Conservation (phyloP, 92 coral and sea anemone genomes). For the Porites divaricata region DNA sequence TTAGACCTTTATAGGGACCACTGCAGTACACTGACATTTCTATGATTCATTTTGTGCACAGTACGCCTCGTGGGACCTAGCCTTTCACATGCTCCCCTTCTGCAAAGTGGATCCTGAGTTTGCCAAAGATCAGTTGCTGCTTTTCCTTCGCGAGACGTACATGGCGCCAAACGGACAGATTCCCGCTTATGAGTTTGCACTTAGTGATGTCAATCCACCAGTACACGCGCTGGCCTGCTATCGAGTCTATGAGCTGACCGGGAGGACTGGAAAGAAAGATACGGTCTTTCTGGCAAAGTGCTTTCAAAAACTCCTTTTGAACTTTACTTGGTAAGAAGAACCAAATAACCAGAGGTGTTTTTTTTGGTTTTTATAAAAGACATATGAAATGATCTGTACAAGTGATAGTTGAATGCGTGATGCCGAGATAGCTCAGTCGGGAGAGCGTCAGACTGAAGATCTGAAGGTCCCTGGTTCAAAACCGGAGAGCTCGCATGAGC, state of each 20-base stretch:
- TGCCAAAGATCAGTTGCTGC: slow-evolving; percentile 84
- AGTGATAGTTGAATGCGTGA: background rate
- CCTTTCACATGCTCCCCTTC: slow-evolving; percentile 90
- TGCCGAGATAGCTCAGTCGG: slow-evolving; percentile 99
- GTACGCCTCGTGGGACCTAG: slow-evolving; percentile 95
- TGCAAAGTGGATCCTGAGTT: slow-evolving; percentile 89
- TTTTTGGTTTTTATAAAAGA: background rate
- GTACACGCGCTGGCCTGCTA: slow-evolving; percentile 90
- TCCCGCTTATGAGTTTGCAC: slow-evolving; percentile 97
- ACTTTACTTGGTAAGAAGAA: slow-evolving; percentile 84
- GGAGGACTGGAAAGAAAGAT: slow-evolving; percentile 78
- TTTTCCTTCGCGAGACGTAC: slow-evolving; percentile 89
- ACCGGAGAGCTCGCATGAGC: slow-evolving; percentile 84
- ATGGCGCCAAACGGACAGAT: slow-evolving; percentile 98
- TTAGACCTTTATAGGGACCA: no score
- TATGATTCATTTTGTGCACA: slow-evolving; percentile 10
- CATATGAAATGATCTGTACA: background rate
- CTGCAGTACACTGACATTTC: background rate
- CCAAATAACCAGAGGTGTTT: background rate
- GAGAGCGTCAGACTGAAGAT: slow-evolving; percentile 99
- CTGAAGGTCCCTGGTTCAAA: slow-evolving; percentile 99
- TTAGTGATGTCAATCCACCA: slow-evolving; percentile 98
- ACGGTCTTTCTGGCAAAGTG: slow-evolving; percentile 87
- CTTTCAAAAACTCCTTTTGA: slow-evolving; percentile 88
- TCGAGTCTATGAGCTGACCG: slow-evolving; percentile 83